A percentile compares a stretch with the other conserved stretches of the same genome.
Evolutionary conservation across 2,113 vertebrate genomes (phyloP).

Genomic region (Arizona elegans): DNA sequence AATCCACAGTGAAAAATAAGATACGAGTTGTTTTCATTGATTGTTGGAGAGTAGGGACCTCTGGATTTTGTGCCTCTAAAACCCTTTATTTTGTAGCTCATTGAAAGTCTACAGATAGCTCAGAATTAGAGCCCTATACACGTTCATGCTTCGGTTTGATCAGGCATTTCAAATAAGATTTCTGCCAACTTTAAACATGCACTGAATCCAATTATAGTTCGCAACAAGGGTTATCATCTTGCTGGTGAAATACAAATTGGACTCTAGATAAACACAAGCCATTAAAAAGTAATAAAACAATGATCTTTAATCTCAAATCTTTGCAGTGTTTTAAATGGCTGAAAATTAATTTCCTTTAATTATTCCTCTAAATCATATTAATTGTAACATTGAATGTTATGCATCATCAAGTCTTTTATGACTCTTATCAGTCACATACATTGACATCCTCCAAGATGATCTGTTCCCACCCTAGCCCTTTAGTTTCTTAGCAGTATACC

Average conservation of each 20-base stretch:
- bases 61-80: not conserved
- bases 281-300: not conserved
- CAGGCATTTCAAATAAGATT: constrained; percentile 15
- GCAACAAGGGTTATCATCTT: not conserved
- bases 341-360: constrained; percentile 14
- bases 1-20: not conserved
- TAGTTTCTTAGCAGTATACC: not conserved
- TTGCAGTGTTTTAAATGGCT: constrained; percentile 3
- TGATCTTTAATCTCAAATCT: not conserved
- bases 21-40: not conserved
- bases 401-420: not conserved
- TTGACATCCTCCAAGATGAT: not conserved
- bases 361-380: constrained; percentile 12
- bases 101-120: not conserved
- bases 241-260: not conserved
- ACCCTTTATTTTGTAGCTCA: not conserved
- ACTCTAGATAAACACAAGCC: not conserved
- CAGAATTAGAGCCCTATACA: rapidly evolving
- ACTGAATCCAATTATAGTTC: not conserved
- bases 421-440: not conserved
- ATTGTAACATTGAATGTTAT: constrained; percentile 9
- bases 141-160: not conserved
- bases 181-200: not conserved
- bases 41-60: not conserved
- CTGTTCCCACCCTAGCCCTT: not conserved